Conservation (phyloP, 2,888 invertebrate genomes). For the Drosophila meridionalis region DNA sequence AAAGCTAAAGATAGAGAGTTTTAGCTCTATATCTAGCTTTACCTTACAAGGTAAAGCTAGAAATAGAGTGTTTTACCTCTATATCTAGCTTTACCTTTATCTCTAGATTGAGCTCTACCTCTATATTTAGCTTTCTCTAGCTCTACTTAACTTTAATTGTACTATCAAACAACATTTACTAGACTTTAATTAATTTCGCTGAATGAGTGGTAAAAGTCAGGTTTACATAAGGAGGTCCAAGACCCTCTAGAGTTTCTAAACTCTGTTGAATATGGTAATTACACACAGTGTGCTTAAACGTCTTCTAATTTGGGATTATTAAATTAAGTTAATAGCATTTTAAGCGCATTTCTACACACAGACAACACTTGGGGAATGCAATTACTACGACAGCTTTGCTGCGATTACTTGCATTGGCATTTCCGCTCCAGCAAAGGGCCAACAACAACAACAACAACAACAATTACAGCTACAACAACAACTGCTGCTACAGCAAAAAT, state of each 20-base stretch:
- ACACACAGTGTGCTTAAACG: neutral
- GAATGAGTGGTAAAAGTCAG: too few species aligned
- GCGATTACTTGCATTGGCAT: slow-evolving; percentile 41
- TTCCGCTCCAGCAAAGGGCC: slow-evolving; percentile 52
- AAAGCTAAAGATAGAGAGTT: neutral
- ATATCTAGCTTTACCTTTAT: too few species aligned
- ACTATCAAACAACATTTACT: too few species aligned
- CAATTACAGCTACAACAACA: slow-evolving; percentile 9
- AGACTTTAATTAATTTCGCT: too few species aligned
- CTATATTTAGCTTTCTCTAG: too few species aligned
- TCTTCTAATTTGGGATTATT: slow-evolving; percentile 1
- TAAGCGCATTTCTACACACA: neutral
- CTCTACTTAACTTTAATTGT: too few species aligned
- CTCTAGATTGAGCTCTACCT: too few species aligned
- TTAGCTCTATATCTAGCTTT: too few species aligned
- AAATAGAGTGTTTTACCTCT: too few species aligned
- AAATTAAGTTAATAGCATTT: neutral
- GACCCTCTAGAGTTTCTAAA: neutral
- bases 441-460: slow-evolving; percentile 8
- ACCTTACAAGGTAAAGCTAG: neutral
- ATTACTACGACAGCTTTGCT: slow-evolving; percentile 42
- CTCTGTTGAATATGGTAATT: neutral
- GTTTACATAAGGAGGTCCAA: too few species aligned
- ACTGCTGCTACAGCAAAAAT: slow-evolving; percentile 31
- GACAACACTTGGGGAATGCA: slow-evolving; percentile 21